Evolutionary conservation across 2,113 vertebrate genomes (phyloP).

Genomic region (Psammodynastes pulverulentus): DNA sequence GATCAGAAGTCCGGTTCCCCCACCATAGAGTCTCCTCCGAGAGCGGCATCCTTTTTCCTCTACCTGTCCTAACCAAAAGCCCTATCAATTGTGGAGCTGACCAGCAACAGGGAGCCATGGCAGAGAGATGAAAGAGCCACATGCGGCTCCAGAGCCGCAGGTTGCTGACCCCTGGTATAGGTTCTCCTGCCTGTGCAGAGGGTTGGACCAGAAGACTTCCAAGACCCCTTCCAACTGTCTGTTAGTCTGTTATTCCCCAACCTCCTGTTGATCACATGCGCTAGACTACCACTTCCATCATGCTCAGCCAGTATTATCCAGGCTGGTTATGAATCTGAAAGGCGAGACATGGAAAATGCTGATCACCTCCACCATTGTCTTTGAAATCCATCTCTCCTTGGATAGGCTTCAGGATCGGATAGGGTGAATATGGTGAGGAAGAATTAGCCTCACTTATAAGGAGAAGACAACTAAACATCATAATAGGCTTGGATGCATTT

Average conservation of each 20-base stretch:
- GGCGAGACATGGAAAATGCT: neutral
- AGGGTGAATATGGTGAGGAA: neutral
- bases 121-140: no score
- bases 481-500: neutral
- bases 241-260: neutral
- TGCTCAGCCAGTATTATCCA: neutral
- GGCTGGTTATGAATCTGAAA: neutral
- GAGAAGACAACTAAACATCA: neutral
- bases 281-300: neutral
- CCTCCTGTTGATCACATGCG: neutral
- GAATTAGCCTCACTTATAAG: neutral
- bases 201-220: neutral
- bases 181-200: neutral
- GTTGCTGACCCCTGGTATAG: no score
- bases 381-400: neutral
- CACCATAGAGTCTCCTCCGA: no score
- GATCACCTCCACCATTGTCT: neutral
- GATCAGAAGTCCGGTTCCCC: no score
- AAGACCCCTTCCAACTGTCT: neutral
- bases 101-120: no score
- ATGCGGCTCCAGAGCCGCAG: no score
- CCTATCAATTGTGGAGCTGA: no score
- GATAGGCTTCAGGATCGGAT: neutral
- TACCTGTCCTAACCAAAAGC: no score
- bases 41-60: no score